These are phyloP conservation scores for Orthosia incerta DNA, from an alignment of 2,888 invertebrate species.

Conservation along the genomic window DNA sequence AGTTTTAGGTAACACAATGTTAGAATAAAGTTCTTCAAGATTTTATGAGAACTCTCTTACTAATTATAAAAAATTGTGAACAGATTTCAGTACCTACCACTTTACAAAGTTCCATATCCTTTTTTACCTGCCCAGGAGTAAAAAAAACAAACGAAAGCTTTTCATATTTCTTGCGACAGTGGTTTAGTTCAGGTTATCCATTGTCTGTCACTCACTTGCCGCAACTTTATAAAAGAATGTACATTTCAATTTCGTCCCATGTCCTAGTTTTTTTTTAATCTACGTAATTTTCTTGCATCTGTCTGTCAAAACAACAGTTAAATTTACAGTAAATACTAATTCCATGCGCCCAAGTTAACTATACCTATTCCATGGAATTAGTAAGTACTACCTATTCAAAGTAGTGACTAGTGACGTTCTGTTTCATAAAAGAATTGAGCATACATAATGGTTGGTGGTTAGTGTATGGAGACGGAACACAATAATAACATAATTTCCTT, in stretches of 20 bases:
- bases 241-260: slow-evolving; percentile 26
- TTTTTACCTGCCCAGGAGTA: neutral
- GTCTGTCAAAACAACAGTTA: slow-evolving; percentile 34
- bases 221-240: slow-evolving; percentile 3
- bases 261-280: slow-evolving; percentile 23
- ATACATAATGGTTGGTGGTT: slow-evolving; percentile 29
- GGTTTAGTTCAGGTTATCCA: neutral
- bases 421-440: slow-evolving; percentile 37
- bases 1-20: slow-evolving; percentile 34
- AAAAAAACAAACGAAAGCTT: neutral
- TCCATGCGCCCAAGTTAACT: slow-evolving; percentile 21
- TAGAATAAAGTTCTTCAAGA: neutral
- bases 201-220: slow-evolving; percentile 22
- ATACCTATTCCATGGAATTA: neutral
- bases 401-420: slow-evolving; percentile 31
- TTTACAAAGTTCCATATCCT: neutral
- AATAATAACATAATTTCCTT: slow-evolving; percentile 47
- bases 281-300: slow-evolving; percentile 25
- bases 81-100: neutral
- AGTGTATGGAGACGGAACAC: slow-evolving; percentile 33
- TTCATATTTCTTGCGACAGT: slow-evolving; percentile 15
- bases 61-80: no score
- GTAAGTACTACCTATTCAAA: slow-evolving; percentile 13
- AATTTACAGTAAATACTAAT: neutral
- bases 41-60: no score